Evolutionary conservation across 2,113 vertebrate species (phyloP).

Genomic region (Dromas ardeola): DNA sequence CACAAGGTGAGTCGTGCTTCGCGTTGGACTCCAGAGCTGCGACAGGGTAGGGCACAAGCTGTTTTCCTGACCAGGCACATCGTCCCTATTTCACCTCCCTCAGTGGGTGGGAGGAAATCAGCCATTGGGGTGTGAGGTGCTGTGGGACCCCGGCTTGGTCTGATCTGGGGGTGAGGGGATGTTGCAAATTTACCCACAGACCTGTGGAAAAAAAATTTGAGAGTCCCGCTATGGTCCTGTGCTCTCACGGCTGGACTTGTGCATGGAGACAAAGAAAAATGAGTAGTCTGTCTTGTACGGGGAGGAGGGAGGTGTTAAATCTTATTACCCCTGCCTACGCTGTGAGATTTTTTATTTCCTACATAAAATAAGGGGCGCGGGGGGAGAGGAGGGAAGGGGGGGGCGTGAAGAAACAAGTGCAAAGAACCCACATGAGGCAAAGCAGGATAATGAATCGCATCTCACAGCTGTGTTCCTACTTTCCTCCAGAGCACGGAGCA

Average conservation of each 20-base stretch:
- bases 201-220: no score
- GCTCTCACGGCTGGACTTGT: neutral
- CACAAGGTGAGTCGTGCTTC: constrained; percentile 81
- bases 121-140: accelerated
- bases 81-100: accelerated
- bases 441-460: neutral
- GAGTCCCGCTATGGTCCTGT: accelerated
- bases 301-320: neutral
- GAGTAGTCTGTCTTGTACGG: neutral
- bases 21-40: neutral
- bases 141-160: accelerated
- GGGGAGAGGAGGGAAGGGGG: neutral
- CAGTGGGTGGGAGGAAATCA: neutral
- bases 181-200: accelerated
- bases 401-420: neutral
- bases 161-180: no score
- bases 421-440: neutral
- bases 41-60: accelerated
- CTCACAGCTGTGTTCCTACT: neutral
- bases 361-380: neutral
- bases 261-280: neutral
- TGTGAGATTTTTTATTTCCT: neutral
- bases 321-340: neutral
- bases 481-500: neutral
- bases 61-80: neutral